A percentile compares a stretch with the other conserved stretches of the same genome.
Evolutionary conservation across 2,888 invertebrate species (phyloP).

Genomic region (Theristus sp.): DNA sequence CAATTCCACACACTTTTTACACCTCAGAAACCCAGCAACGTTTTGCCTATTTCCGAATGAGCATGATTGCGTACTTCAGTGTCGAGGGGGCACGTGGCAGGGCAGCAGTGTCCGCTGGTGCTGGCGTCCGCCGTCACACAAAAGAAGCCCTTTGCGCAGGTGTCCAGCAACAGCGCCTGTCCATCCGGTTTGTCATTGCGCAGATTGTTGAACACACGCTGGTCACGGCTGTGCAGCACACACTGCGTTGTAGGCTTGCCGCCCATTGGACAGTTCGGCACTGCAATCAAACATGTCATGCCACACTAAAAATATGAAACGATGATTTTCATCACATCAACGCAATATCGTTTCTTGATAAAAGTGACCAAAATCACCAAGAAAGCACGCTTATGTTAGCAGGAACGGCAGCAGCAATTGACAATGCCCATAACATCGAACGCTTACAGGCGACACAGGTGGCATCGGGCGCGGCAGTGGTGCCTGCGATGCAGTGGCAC

Average conservation of each 20-base stretch:
- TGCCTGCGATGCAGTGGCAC: conserved; percentile 4
- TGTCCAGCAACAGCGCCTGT: not conserved
- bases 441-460: not conserved
- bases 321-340: too few relatives aligned
- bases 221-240: not conserved
- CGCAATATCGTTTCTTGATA: too few relatives aligned
- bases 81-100: not conserved
- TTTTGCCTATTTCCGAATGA: too few relatives aligned
- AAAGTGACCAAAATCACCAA: too few relatives aligned
- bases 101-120: not conserved
- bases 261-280: not conserved
- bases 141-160: not conserved
- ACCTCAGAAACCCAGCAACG: too few relatives aligned
- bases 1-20: too few relatives aligned
- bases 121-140: not conserved
- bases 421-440: too few relatives aligned
- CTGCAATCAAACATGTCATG: not conserved
- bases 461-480: not conserved
- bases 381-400: too few relatives aligned
- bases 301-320: not conserved
- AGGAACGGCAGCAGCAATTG: too few relatives aligned
- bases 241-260: not conserved
- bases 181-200: not conserved
- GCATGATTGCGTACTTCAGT: too few relatives aligned
- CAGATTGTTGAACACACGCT: not conserved